A percentile compares a stretch with the other conserved stretches of the same genome.
These are phyloP conservation scores for Echinarachnius parma DNA, from an alignment of 53 echinoderm and acorn worm species.

Conservation along the genomic window DNA sequence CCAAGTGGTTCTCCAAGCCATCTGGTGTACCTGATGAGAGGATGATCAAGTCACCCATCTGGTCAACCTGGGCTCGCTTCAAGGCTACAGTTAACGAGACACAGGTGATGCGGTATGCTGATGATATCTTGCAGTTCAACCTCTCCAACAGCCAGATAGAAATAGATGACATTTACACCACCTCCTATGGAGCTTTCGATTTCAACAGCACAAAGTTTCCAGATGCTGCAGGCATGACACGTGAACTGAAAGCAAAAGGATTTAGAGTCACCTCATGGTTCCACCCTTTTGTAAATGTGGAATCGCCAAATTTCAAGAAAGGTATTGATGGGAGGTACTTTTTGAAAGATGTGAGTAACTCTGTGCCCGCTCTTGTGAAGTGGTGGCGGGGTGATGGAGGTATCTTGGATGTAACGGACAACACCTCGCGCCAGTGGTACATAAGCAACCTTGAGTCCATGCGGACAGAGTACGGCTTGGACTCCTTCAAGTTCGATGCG, in stretches of 20 bases:
- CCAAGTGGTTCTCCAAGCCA: constrained; percentile 56
- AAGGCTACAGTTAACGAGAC: constrained; percentile 56
- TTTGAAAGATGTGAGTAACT: constrained; percentile 48
- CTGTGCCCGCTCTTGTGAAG: constrained; percentile 66
- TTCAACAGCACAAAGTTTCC: constrained; percentile 64
- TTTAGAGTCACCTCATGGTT: constrained; percentile 68
- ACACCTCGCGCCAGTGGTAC: constrained; percentile 57
- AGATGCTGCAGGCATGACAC: constrained; percentile 56
- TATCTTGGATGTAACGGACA: constrained; percentile 60
- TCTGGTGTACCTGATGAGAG: constrained; percentile 58
- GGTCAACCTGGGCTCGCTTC: constrained; percentile 72
- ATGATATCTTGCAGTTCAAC: constrained; percentile 54
- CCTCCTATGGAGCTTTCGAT: constrained; percentile 60
- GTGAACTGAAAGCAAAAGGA: constrained; percentile 55
- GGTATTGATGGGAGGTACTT: constrained; percentile 57
- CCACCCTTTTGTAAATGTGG: constrained; percentile 74
- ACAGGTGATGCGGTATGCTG: constrained; percentile 56
- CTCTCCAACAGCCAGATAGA: constrained; percentile 78
- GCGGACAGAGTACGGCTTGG: constrained; percentile 50
- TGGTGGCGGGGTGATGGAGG: constrained; percentile 83
- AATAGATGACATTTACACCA: constrained; percentile 73
- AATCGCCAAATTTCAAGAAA: constrained; percentile 59
- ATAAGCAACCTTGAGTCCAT: constrained; percentile 40
- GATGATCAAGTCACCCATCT: constrained; percentile 76
- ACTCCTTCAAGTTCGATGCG: constrained; percentile 83